phyloP scores from a whole-genome alignment of 2,888 invertebrate genomes.

The Idaea aversata region DNA sequence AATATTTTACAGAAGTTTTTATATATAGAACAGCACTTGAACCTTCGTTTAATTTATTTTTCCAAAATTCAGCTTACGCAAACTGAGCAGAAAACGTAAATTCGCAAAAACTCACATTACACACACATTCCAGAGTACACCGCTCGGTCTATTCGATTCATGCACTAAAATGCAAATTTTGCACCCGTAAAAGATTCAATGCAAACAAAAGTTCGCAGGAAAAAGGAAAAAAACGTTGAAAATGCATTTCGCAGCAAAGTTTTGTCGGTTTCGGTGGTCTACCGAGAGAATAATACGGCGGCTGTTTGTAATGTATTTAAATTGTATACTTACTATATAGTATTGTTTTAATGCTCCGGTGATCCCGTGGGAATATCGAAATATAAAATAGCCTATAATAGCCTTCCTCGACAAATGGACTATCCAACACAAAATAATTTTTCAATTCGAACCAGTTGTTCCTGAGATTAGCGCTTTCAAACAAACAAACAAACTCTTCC shows the following conservation, averaged over 20 bases:
- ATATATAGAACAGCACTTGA: no score
- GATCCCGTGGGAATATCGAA: no score
- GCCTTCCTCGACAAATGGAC: no score
- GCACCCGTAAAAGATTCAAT: slow-evolving; percentile 1
- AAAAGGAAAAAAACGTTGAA: slow-evolving; percentile 11
- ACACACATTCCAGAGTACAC: not conserved
- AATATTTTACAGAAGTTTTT: no score
- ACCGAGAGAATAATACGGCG: slow-evolving; percentile 1
- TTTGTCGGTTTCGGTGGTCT: not conserved
- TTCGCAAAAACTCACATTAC: not conserved
- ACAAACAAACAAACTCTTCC: no score
- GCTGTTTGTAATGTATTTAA: slow-evolving; percentile 5
- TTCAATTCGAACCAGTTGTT: no score
- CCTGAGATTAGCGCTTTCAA: no score
- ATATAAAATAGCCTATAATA: no score
- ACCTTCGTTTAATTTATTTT: not conserved
- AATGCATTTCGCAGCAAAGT: slow-evolving; percentile 6
- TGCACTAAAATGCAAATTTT: slow-evolving; percentile 3
- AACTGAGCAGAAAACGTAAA: not conserved
- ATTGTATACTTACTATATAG: not conserved
- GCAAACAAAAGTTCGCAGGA: slow-evolving; percentile 3
- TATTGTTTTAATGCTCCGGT: no score
- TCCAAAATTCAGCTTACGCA: not conserved
- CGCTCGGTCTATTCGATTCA: slow-evolving; percentile 2
- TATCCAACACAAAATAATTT: no score